phyloP scores from a whole-genome alignment of 2,888 invertebrate species.

The Sussaba pulchella region DNA sequence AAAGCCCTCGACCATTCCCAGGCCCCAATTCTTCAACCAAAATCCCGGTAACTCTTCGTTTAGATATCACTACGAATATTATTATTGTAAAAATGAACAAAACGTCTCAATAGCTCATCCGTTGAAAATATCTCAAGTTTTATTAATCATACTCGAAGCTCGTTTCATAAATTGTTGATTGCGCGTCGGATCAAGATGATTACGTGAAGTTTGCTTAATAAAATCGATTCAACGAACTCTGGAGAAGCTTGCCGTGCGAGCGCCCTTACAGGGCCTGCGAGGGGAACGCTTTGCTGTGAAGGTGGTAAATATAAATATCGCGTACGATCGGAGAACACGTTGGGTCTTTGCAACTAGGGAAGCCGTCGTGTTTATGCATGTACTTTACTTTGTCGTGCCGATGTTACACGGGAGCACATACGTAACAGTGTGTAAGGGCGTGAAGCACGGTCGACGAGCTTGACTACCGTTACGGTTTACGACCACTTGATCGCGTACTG shows the following conservation, averaged over 20 bases:
- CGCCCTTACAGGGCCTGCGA: neutral
- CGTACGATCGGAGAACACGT: neutral
- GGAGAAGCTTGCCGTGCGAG: neutral
- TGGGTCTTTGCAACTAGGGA: neutral
- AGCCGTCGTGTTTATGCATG: neutral
- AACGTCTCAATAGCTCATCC: too few species aligned
- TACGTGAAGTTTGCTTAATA: neutral
- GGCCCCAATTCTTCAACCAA: too few species aligned
- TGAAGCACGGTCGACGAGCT: conserved; percentile 48
- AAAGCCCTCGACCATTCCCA: too few species aligned
- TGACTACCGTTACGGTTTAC: conserved; percentile 14
- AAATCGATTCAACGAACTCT: neutral
- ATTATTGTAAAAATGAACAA: too few species aligned
- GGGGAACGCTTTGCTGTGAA: conserved; percentile 1
- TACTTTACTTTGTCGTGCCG: neutral
- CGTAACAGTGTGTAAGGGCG: conserved; percentile 1
- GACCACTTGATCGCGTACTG: conserved; percentile 53
- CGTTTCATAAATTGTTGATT: too few species aligned
- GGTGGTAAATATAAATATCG: conserved; percentile 23
- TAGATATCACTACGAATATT: too few species aligned
- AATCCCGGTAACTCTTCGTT: too few species aligned
- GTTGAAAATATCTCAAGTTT: too few species aligned
- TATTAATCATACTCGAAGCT: too few species aligned
- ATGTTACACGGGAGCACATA: neutral
- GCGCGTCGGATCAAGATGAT: too few species aligned